phyloP scores from a whole-genome alignment of 1,140 invertebrate species.

The Eriosoma lanigerum region DNA sequence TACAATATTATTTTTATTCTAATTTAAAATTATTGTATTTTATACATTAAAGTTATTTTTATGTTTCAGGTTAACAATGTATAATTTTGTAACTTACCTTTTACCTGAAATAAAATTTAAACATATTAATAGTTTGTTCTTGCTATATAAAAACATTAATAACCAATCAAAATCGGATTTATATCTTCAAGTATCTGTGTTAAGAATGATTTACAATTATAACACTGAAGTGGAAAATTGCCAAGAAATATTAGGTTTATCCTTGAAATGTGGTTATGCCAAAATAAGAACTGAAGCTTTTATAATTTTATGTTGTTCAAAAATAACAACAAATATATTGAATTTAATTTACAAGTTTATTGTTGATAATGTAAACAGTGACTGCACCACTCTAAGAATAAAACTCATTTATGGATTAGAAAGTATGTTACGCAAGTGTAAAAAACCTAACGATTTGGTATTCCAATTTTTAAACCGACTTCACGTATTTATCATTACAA shows the following conservation, averaged over 20 bases:
- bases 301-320: constrained; percentile 14
- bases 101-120: constrained; percentile 53
- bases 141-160: constrained; percentile 44
- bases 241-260: constrained; percentile 9
- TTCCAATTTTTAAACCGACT: constrained; percentile 54
- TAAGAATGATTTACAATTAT: constrained; percentile 29
- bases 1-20: neutral
- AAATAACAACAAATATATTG: constrained; percentile 6
- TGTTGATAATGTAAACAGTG: constrained; percentile 32
- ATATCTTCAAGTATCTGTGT: constrained; percentile 36
- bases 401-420: constrained; percentile 20
- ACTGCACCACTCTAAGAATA: constrained; percentile 3
- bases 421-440: constrained; percentile 24
- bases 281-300: constrained; percentile 36
- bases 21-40: neutral
- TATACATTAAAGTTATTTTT: constrained; percentile 4
- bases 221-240: constrained; percentile 1
- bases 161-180: constrained; percentile 12
- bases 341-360: constrained; percentile 30
- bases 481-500: constrained; percentile 59
- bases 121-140: constrained; percentile 46
- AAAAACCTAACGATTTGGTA: neutral
- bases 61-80: constrained; percentile 53
- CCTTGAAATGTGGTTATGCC: constrained; percentile 5
- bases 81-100: constrained; percentile 56